Base-by-base conservation (phyloP, 2,113 vertebrate genomes). In the Protobothrops mucrosquamatus region DNA sequence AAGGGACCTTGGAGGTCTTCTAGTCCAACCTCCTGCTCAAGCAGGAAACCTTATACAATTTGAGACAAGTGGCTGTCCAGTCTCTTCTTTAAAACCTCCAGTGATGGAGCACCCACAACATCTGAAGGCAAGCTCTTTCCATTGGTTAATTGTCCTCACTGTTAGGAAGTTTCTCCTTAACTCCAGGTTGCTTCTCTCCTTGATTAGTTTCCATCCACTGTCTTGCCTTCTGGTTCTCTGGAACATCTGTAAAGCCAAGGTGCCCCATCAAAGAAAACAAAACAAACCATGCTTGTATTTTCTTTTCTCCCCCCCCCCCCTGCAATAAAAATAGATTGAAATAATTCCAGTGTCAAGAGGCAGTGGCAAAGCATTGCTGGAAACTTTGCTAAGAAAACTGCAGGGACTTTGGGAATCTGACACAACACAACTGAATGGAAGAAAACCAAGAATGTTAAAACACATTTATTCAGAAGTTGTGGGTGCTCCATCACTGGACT, bases 231-330 rank as follows among this genome's bases (percentile, higher is more conserved):
- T 64, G 11, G 61, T 4, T 11, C 61, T 64, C n/a, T 69, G 29
- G 29, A 69, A 69, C 29, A 92, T 15, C 20, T 88, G 26, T 69
- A 24, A 92, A 81, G 81, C 93, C 18, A n/a, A 51, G 56, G 2
- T 54, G 10, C 20, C 39, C 29, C 56, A 20, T 89, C n/a, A 34
- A 93, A 89, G 43, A 91, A 85, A 10, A 94, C 92, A 95, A 12
- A 55, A 12, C 24, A 93, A 94, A 10, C 12, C 61, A n/a, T 69
- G 61, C 4, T 69, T 0, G 0, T 2, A 12, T 69, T 69, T 69
- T 69, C 3, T 69, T 69, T 15, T 15, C 29, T n/a, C 4, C 9
- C 2, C 2, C 7, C 23, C 2, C 9, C 0, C 61, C 26, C 5
- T 69, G 64, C n/a, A n/a, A 69, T 69, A 69, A 69, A 69, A 69